Evolutionary conservation across 2,113 vertebrate genomes (phyloP).

Genomic region (Nasalis larvatus): DNA sequence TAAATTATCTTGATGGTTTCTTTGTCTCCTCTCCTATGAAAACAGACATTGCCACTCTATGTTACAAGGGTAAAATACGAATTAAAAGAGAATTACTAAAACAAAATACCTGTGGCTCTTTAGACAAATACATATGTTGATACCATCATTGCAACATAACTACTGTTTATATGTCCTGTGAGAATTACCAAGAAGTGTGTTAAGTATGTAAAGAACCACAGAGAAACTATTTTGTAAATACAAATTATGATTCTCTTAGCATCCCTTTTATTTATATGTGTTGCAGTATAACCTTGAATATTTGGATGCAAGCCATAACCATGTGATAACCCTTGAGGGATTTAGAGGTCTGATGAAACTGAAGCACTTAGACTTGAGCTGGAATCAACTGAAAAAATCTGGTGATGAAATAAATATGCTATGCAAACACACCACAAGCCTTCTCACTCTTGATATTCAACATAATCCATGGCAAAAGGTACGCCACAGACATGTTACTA

Average conservation of each 20-base stretch:
- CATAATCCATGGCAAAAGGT: slow-evolving; percentile 88
- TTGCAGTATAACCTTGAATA: slow-evolving; percentile 87
- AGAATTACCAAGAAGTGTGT: neutral
- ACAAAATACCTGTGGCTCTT: slow-evolving; percentile 32
- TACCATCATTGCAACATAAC: neutral
- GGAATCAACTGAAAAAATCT: slow-evolving; percentile 87
- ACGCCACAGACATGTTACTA: neutral
- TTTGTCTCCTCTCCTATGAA: neutral
- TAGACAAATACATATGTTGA: neutral
- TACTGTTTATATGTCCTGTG: slow-evolving; percentile 13
- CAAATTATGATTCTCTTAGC: neutral
- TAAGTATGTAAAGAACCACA: neutral
- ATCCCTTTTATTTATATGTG: neutral
- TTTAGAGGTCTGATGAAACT: slow-evolving; percentile 84
- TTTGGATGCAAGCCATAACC: slow-evolving; percentile 89
- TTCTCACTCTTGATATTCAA: slow-evolving; percentile 84
- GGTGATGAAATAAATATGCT: slow-evolving; percentile 83
- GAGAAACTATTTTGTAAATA: slow-evolving; percentile 7
- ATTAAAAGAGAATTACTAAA: neutral
- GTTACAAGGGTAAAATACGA: neutral
- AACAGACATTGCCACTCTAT: neutral
- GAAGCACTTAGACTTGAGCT: slow-evolving; percentile 88
- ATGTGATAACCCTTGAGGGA: slow-evolving; percentile 85
- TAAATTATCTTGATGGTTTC: neutral
- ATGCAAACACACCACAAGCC: slow-evolving; percentile 83